These are phyloP conservation scores for Cyrtonyx montezumae DNA, from an alignment of 2,113 vertebrate species.

Conservation along the genomic window DNA sequence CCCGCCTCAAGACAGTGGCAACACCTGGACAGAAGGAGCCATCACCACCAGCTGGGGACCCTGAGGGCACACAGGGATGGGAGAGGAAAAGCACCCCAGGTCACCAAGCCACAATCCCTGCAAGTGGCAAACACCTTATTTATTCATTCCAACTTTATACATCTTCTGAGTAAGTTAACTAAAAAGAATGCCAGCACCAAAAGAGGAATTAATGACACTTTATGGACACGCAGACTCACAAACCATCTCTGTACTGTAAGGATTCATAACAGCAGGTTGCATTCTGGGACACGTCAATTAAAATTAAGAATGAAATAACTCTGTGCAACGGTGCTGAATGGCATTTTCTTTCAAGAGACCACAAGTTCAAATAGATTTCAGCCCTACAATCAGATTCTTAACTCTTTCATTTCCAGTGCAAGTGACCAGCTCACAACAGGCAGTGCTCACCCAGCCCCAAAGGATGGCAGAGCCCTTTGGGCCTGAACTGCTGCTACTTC, in stretches of 20 bases:
- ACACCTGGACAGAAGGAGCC: neutral
- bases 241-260: neutral
- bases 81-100: neutral
- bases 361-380: slow-evolving; percentile 49
- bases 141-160: slow-evolving; percentile 35
- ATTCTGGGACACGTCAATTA: slow-evolving; percentile 70
- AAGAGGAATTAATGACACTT: slow-evolving; percentile 1
- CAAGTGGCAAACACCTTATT: neutral
- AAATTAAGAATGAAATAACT: slow-evolving; percentile 70
- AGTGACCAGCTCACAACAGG: neutral
- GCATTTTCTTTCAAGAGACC: slow-evolving; percentile 57
- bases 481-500: neutral
- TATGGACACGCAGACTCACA: neutral
- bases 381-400: slow-evolving; percentile 41
- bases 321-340: slow-evolving; percentile 66
- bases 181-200: slow-evolving; percentile 1
- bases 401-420: slow-evolving; percentile 21
- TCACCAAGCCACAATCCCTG: neutral
- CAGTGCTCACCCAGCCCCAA: neutral
- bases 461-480: neutral
- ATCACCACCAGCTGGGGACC: neutral
- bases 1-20: neutral
- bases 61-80: too few species aligned
- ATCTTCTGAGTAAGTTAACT: neutral
- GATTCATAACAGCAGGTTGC: neutral